Conservation (phyloP, 1,140 invertebrate genomes). For the Bombus difficillimus region DNA sequence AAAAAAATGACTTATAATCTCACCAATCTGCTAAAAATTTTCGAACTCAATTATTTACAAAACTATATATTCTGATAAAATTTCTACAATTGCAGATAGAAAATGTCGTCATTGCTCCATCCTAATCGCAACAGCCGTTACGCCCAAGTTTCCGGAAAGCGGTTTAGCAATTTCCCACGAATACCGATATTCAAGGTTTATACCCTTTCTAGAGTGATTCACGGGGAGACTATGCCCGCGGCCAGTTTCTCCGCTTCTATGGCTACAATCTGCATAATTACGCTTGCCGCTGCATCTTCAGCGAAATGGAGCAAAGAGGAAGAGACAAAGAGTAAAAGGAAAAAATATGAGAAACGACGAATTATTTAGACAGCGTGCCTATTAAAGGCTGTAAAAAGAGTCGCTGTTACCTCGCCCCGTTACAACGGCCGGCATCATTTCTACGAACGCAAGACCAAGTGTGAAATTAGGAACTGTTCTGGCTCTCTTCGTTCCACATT, state of each 20-base stretch:
- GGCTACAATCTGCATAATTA: slow-evolving; percentile 68
- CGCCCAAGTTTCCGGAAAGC: slow-evolving; percentile 4
- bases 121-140: neutral
- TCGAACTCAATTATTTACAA: neutral
- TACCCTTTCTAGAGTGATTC: slow-evolving; percentile 63
- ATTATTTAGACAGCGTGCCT: slow-evolving; percentile 56
- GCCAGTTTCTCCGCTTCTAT: slow-evolving; percentile 64
- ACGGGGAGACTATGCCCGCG: slow-evolving; percentile 50
- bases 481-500: slow-evolving; percentile 6
- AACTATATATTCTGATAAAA: neutral
- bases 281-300: slow-evolving; percentile 44
- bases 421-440: slow-evolving; percentile 32
- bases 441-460: slow-evolving; percentile 13
- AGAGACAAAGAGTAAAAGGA: slow-evolving; percentile 21
- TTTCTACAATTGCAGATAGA: neutral
- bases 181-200: slow-evolving; percentile 36
- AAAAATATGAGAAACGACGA: slow-evolving; percentile 11
- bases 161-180: slow-evolving; percentile 28
- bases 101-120: neutral
- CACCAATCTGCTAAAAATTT: neutral
- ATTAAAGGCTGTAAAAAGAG: slow-evolving; percentile 65
- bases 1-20: neutral
- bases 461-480: slow-evolving; percentile 36
- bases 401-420: neutral
- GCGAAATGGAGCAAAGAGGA: neutral